Evolutionary conservation across 2,113 vertebrate genomes (phyloP), one percentile per base, ranked within the genome.

Genomic region (Prunella himalayana): DNA sequence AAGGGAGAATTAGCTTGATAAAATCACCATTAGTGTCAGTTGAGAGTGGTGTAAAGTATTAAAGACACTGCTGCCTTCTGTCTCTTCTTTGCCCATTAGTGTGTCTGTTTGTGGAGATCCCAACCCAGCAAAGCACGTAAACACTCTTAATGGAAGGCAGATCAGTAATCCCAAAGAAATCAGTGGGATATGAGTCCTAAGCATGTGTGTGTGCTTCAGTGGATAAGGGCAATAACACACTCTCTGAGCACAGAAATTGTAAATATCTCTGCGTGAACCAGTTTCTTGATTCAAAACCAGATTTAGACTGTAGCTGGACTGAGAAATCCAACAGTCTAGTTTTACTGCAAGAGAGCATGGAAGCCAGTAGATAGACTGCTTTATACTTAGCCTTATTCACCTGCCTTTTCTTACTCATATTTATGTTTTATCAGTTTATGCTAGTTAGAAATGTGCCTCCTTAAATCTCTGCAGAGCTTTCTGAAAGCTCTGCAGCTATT

Each of bases 1-100:
- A 92, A 91, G 92, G 80, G 83, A 94, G 96, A 96, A 98, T 96
- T 95, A 94, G 82, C 50, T 94, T 95, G 97, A 98, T 98, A 98
- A 98, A 97, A 92, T 94, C 92, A 64, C 95, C 94, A 96, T 98
- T 97, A 96, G 84, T 96, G 97, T 97, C 95, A 96, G 82, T 66
- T 97, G 60, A 81, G 86, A 89, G 49, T 86, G 63, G 86, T 94
- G 93, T 94, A 73, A 95, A 93, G 87, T 95, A 95, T 88, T 88
- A 88, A 91, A 95, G 92, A 69, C 41, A 30, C 6, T 77, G 60
- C 88, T 95, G 69, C 93, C 82, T 64, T 80, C 61, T 83, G 45
- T 92, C 59, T 94, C 49, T 92, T 44, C 45, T 68, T 71, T 60
- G 33, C 69, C 82, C 90, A 82, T 90, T 94, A 80, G 30, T 19